Conservation (phyloP, 2,113 vertebrate genomes). For the Alexandromys fortis region DNA sequence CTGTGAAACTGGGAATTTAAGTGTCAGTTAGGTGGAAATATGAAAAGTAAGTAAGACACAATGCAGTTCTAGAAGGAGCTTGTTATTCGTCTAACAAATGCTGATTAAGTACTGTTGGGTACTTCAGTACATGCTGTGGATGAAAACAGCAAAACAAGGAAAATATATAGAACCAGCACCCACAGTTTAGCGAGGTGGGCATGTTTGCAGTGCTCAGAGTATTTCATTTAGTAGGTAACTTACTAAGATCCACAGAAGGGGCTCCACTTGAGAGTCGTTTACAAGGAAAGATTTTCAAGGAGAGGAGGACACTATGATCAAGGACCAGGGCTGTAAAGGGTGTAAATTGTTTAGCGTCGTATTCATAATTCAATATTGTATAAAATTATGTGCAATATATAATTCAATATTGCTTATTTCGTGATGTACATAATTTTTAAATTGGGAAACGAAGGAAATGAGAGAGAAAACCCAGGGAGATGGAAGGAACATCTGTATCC, state of each 20-base stretch:
- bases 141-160: background rate
- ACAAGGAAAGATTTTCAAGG: slow-evolving; percentile 6
- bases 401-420: background rate
- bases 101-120: background rate
- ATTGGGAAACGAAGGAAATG: background rate
- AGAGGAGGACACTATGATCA: background rate
- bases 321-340: background rate
- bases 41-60: slow-evolving; percentile 21
- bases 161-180: background rate
- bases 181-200: background rate
- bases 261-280: background rate
- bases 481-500: background rate
- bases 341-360: background rate
- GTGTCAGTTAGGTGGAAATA: background rate
- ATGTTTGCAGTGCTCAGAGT: background rate
- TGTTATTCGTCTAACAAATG: background rate
- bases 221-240: background rate
- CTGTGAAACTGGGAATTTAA: background rate
- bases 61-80: background rate
- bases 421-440: background rate
- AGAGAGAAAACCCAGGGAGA: background rate
- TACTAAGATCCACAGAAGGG: slow-evolving; percentile 6
- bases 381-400: background rate
- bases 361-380: background rate
- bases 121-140: background rate